Evolutionary conservation across 2,797 vertebrate genomes (phyloP).

Genomic region (Phataginus tetradactyla): DNA sequence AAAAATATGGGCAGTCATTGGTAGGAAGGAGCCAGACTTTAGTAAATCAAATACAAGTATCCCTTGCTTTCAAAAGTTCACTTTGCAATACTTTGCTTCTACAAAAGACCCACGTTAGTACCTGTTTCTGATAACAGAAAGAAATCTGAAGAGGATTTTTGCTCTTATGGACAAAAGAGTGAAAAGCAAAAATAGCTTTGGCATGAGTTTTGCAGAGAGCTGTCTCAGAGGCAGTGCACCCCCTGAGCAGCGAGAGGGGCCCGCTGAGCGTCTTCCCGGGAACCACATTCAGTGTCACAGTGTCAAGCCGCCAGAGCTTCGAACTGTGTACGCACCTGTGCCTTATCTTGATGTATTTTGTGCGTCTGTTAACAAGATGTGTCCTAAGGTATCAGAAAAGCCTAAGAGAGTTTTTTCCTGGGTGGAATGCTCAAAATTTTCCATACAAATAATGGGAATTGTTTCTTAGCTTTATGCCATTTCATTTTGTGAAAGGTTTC

Average conservation of each 20-base stretch:
- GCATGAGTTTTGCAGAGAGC: not conserved
- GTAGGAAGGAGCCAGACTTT: not conserved
- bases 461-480: not conserved
- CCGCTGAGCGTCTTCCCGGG: not conserved
- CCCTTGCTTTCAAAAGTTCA: not conserved
- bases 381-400: not conserved
- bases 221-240: not conserved
- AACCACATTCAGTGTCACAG: not conserved
- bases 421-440: not conserved
- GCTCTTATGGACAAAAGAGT: not conserved
- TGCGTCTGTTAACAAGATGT: not conserved
- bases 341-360: not conserved
- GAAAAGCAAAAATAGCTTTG: not conserved
- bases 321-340: not conserved
- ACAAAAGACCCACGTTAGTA: not conserved
- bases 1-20: not conserved
- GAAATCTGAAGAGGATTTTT: not conserved
- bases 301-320: not conserved
- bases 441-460: not conserved
- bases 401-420: no score
- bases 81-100: not conserved
- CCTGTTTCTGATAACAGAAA: not conserved
- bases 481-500: not conserved
- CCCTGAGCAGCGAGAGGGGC: not conserved
- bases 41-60: not conserved